These are phyloP conservation scores for Parnassius mnemosyne DNA, from an alignment of 2,888 invertebrate genomes.

Conservation along the genomic window DNA sequence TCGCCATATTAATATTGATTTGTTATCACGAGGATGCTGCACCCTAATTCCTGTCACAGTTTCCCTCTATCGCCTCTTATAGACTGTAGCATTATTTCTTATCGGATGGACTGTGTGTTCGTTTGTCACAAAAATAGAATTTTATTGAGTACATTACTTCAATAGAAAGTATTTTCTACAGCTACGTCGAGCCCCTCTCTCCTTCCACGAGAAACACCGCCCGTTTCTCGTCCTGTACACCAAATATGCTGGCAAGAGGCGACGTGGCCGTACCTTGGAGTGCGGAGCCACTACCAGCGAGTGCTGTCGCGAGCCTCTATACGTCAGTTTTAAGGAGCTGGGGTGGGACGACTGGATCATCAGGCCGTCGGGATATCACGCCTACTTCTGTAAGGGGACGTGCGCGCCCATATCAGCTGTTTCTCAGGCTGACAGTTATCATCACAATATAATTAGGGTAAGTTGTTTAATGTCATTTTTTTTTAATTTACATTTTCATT, in stretches of 20 bases:
- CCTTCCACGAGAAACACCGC: conserved; percentile 84
- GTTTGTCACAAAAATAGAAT: no score
- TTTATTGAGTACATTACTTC: background rate
- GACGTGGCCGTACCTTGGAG: conserved; percentile 83
- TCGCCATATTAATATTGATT: no score
- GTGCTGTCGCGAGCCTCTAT: conserved; percentile 91
- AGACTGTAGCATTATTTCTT: no score
- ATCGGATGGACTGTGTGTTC: no score
- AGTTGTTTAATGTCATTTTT: conserved; percentile 42
- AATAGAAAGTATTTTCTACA: conserved; percentile 41
- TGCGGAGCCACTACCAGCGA: conserved; percentile 84
- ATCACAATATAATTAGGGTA: conserved; percentile 88
- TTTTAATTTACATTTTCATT: no score
- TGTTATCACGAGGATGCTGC: no score
- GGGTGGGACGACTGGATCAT: conserved; percentile 96
- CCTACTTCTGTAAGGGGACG: conserved; percentile 92
- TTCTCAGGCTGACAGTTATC: conserved; percentile 78
- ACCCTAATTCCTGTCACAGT: no score
- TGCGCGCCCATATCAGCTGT: conserved; percentile 88
- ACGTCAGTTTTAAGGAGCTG: conserved; percentile 90
- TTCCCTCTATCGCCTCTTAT: no score
- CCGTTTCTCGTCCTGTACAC: conserved; percentile 91
- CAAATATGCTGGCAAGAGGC: conserved; percentile 84
- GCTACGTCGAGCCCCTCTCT: conserved; percentile 83
- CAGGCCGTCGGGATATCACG: conserved; percentile 89